phyloP scores from a whole-genome alignment of 2,888 invertebrate genomes.

The Meghimatium bilineatum region DNA sequence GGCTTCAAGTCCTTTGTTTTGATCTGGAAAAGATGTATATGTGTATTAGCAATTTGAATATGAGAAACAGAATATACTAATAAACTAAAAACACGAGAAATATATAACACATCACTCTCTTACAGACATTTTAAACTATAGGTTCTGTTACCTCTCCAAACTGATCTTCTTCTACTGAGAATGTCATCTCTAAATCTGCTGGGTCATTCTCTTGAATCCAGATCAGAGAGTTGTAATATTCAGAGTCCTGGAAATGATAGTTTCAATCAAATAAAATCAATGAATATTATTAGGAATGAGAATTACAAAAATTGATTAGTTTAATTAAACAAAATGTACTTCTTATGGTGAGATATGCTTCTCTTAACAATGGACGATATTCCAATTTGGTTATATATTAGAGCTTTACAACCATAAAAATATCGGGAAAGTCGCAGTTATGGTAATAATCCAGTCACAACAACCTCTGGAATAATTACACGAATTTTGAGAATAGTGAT shows the following conservation, averaged over 20 bases:
- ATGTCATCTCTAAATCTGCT: conserved; percentile 91
- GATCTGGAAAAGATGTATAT: conserved; percentile 81
- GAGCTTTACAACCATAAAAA: too few species aligned
- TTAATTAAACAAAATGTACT: too few species aligned
- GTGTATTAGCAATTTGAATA: neutral
- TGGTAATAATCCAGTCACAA: too few species aligned
- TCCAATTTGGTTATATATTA: too few species aligned
- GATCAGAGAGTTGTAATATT: conserved; percentile 97
- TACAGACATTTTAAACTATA: neutral
- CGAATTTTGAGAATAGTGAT: too few species aligned
- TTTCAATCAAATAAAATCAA: neutral
- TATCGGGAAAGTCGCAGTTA: too few species aligned
- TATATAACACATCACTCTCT: neutral
- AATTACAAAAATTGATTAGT: too few species aligned
- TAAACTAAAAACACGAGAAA: neutral
- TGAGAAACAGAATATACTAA: neutral
- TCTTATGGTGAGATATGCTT: too few species aligned
- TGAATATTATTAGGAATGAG: neutral
- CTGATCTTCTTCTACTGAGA: conserved; percentile 97
- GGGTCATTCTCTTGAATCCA: conserved; percentile 98
- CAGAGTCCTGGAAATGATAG: conserved; percentile 84
- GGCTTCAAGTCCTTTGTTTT: conserved; percentile 93
- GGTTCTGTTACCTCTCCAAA: conserved; percentile 83
- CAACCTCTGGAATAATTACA: too few species aligned
- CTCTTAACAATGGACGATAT: too few species aligned